Evolutionary conservation across 2,797 vertebrate species (phyloP).

Genomic region (Danionella dracula): DNA sequence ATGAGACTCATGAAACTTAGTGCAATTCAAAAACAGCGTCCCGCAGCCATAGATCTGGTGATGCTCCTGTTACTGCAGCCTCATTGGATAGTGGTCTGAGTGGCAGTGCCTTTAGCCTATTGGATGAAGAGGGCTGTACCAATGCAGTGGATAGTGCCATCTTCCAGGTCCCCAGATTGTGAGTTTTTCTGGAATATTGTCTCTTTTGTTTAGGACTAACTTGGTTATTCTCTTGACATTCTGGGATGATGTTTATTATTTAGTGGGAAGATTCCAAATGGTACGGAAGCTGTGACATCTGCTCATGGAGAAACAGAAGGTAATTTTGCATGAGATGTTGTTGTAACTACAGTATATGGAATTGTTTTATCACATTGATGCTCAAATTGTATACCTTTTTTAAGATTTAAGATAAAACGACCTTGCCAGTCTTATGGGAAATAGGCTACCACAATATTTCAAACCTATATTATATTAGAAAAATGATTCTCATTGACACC

Average conservation of each 20-base stretch:
- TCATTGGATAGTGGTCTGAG: slow-evolving; percentile 87
- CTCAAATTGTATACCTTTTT: no score
- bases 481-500: no score
- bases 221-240: not conserved
- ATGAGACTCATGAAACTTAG: slow-evolving; percentile 35
- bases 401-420: no score
- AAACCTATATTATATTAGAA: no score
- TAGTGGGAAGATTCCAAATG: slow-evolving; percentile 93
- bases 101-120: slow-evolving; percentile 86
- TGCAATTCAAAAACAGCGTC: slow-evolving; percentile 77
- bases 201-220: not conserved
- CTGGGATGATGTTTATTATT: not conserved
- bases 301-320: slow-evolving; percentile 78
- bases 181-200: slow-evolving; percentile 56
- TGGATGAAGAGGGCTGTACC: slow-evolving; percentile 86
- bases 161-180: slow-evolving; percentile 94
- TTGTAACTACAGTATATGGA: no score
- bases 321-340: slow-evolving; percentile 47
- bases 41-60: slow-evolving; percentile 77
- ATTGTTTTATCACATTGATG: no score
- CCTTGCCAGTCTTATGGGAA: no score
- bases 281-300: slow-evolving; percentile 71
- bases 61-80: slow-evolving; percentile 86
- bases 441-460: no score
- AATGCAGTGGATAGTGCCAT: slow-evolving; percentile 86